phyloP scores from a whole-genome alignment of 2,113 vertebrate genomes.

The Paraplagusia blochii region DNA sequence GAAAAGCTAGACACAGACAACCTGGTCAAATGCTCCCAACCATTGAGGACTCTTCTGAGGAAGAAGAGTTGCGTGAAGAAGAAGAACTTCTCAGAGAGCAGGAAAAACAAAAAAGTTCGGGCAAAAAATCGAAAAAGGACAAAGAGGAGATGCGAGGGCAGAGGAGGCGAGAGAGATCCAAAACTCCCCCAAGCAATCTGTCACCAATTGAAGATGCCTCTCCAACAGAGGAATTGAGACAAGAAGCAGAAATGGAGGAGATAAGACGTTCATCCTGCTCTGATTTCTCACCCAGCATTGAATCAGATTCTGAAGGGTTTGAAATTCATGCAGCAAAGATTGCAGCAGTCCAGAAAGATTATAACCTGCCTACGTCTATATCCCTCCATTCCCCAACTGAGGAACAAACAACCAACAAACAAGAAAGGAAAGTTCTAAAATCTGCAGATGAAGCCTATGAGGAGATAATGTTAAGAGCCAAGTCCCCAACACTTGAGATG shows the following conservation, averaged over 20 bases:
- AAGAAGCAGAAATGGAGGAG: slow-evolving; percentile 98
- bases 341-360: slow-evolving; percentile 91
- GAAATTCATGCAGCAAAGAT: slow-evolving; percentile 91
- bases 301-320: slow-evolving; percentile 94
- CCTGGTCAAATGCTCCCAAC: slow-evolving; percentile 92
- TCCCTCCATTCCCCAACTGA: slow-evolving; percentile 92
- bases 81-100: slow-evolving; percentile 92
- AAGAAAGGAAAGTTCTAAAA: slow-evolving; percentile 78
- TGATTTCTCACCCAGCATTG: slow-evolving; percentile 96
- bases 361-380: slow-evolving; percentile 88
- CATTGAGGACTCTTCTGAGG: slow-evolving; percentile 98
- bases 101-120: slow-evolving; percentile 91
- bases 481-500: slow-evolving; percentile 78
- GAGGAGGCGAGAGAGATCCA: slow-evolving; percentile 88
- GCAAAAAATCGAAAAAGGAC: slow-evolving; percentile 95
- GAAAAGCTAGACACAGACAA: slow-evolving; percentile 91
- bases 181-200: slow-evolving; percentile 93
- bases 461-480: slow-evolving; percentile 87
- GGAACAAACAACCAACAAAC: slow-evolving; percentile 69
- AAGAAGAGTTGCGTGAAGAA: slow-evolving; percentile 93
- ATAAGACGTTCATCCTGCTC: slow-evolving; percentile 94
- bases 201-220: slow-evolving; percentile 98
- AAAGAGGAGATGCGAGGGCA: slow-evolving; percentile 94
- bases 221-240: slow-evolving; percentile 92
- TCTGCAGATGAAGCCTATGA: slow-evolving; percentile 94